These are phyloP conservation scores for Perdix hodgsoniae DNA, from an alignment of 2,797 vertebrate genomes.

Conservation along the genomic window DNA sequence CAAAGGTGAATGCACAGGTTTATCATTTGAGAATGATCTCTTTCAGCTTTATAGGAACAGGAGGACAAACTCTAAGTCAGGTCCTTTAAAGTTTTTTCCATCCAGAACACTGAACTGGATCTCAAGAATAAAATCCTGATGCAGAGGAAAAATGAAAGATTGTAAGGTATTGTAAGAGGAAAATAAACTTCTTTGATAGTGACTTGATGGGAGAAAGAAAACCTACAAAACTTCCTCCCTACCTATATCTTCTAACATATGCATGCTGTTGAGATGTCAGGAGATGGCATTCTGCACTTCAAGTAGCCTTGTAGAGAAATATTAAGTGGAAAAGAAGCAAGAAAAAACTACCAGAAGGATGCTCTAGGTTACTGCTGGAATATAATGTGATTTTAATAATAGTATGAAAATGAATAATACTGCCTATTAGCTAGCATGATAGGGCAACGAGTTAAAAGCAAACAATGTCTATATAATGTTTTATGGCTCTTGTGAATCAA, in stretches of 20 bases:
- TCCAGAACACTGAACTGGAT: background rate
- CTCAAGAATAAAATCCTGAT: background rate
- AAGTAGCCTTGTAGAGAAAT: background rate
- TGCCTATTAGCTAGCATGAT: slow-evolving; percentile 21
- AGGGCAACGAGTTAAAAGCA: slow-evolving; percentile 43
- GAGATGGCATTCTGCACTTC: background rate
- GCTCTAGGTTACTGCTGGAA: background rate
- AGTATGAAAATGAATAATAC: slow-evolving; percentile 16
- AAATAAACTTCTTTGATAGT: background rate
- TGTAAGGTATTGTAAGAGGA: background rate
- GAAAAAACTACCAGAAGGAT: background rate
- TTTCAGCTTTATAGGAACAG: background rate
- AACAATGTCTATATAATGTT: slow-evolving; percentile 30
- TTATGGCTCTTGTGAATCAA: slow-evolving; percentile 25
- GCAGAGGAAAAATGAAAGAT: background rate
- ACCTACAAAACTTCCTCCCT: background rate
- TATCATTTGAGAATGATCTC: background rate
- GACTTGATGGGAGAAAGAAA: background rate
- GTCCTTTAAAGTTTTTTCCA: background rate
- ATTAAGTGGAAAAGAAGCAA: background rate
- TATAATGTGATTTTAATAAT: slow-evolving; percentile 23
- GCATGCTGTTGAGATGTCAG: background rate
- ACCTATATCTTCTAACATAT: background rate
- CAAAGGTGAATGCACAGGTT: background rate
- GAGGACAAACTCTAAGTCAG: background rate